Evolutionary conservation across 2,888 invertebrate species (phyloP), one percentile per base, ranked within the genome.

Genomic region (Metellina segmentata): DNA sequence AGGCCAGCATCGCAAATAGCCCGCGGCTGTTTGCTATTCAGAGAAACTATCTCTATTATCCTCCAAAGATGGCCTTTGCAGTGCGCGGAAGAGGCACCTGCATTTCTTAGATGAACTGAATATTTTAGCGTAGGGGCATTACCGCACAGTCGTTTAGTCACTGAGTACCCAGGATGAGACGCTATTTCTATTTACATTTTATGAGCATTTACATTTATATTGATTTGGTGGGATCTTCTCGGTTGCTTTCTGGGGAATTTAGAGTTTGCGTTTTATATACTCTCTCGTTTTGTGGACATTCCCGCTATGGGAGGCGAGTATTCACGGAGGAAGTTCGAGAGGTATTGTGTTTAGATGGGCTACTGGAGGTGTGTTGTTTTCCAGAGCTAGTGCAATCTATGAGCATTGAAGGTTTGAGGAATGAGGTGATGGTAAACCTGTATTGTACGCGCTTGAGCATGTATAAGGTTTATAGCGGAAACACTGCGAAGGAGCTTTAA

Each of bases 11-110:
- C 71, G 19, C 82, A 91, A 91, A 91, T 70, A 91, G 86, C 86
- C 16, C 5, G 7, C n/a, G 74, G 75, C 91, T 91, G 86, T 72
- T 91, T 91, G 91, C 75, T 91, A 91, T 91, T 86, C 91, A 91
- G 72, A 74, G 85, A 81, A 81, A 85, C 81, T 49, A 20, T 79
- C 85, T 53, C 81, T 77, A 81, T 91, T 87, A 91, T 91, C 91
- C 78, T 61, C 53, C 16, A 81, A 75, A 75, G 81, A 82, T 88
- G 79, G 87, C 13, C 11, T 9, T 82, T 69, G 53, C 81, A 34
- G 61, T 71, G 89, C 77, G 51, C 51, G n/a, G 51, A 51, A 86
- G 70, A 72, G 53, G 70, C 71, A 71, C 81, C 85, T 82, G 91
- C 70, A 86, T 74, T 91, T 91, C 77, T 87, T 77, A 61, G 69